Conservation (phyloP, 2,113 vertebrate genomes). For the Cyprinus carpio region DNA sequence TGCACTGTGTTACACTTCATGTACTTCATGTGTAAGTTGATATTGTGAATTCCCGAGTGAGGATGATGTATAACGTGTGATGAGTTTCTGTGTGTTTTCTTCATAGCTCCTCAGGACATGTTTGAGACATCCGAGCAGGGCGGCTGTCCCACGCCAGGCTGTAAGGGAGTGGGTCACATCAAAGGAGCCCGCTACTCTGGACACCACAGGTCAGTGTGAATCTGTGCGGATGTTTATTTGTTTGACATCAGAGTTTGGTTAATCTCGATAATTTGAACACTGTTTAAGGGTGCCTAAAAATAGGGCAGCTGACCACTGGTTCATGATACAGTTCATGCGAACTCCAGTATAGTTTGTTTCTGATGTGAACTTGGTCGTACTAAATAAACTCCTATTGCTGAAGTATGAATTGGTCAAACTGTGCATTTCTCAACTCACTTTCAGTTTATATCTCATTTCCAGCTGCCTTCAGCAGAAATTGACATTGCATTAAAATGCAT, state of each 20-base stretch:
- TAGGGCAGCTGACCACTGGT: neutral
- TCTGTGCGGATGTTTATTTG: slow-evolving; percentile 14
- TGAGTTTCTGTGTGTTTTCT: slow-evolving; percentile 19
- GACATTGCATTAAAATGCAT: too few relatives aligned
- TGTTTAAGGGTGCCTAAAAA: too few relatives aligned
- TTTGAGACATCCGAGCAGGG: slow-evolving; percentile 80
- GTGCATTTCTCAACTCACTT: too few relatives aligned
- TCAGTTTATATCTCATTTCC: too few relatives aligned
- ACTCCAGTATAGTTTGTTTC: too few relatives aligned
- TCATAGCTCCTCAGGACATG: slow-evolving; percentile 77
- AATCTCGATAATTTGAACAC: too few relatives aligned
- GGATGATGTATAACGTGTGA: neutral
- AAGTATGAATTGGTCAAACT: too few relatives aligned
- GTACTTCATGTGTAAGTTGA: neutral
- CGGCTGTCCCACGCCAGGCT: slow-evolving; percentile 82
- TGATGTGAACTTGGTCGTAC: too few relatives aligned
- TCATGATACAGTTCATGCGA: neutral
- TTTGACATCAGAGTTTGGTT: too few relatives aligned
- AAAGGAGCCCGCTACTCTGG: slow-evolving; percentile 82
- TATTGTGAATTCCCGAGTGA: neutral
- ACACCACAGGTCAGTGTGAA: slow-evolving; percentile 77
- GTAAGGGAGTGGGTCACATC: slow-evolving; percentile 82
- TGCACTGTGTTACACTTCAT: neutral
- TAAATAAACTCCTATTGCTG: too few relatives aligned
- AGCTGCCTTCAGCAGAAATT: too few relatives aligned